Conservation (phyloP, 1,140 invertebrate species). For the Ips nitidus region DNA sequence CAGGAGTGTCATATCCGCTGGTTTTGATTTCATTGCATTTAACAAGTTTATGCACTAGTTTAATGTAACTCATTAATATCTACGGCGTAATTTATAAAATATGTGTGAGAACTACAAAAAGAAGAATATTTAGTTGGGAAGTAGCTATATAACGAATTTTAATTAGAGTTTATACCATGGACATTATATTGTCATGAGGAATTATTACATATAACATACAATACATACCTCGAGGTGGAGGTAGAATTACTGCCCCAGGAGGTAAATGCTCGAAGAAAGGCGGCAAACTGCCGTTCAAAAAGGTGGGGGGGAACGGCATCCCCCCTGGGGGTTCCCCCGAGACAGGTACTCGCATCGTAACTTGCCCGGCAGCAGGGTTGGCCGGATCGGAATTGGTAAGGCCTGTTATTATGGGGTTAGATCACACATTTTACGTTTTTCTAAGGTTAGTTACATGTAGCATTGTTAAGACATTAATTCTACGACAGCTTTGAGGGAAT, state of each 20-base stretch:
- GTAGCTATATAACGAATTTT: too few species aligned
- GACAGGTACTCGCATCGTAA: conserved; percentile 62
- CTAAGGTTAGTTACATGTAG: conserved; percentile 3
- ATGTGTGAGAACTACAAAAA: too few species aligned
- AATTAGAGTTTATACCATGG: too few species aligned
- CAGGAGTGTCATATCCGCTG: too few species aligned
- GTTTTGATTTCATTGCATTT: too few species aligned
- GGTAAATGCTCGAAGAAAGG: conserved; percentile 58
- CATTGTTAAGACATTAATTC: neutral
- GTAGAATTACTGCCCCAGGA: conserved; percentile 68
- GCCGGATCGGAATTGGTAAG: conserved; percentile 57
- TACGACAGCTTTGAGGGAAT: neutral
- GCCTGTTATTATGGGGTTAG: conserved; percentile 8
- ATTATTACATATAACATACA: neutral
- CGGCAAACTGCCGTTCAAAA: conserved; percentile 52
- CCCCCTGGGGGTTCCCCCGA: conserved; percentile 52
- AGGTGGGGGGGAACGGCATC: conserved; percentile 56
- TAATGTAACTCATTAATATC: too few species aligned
- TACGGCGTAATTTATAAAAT: too few species aligned
- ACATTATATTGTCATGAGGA: too few species aligned
- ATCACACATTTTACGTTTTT: neutral
- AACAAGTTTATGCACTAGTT: too few species aligned
- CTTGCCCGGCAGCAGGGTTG: conserved; percentile 63
- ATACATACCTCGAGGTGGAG: conserved; percentile 55
- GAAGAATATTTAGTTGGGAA: too few species aligned